phyloP scores from a whole-genome alignment of 1,140 invertebrate species.

The Agraylea sexmaculata region DNA sequence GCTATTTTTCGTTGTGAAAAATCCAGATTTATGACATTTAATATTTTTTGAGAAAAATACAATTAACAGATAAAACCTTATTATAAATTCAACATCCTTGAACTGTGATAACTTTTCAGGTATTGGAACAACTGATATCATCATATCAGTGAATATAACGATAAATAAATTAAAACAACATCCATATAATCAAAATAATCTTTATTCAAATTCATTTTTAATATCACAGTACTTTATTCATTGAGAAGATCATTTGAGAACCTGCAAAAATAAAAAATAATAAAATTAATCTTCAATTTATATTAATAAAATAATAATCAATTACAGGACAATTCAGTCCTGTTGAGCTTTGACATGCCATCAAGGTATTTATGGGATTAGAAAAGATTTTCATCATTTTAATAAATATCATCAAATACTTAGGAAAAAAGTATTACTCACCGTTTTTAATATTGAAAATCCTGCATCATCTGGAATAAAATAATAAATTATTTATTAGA shows the following conservation, averaged over 20 bases:
- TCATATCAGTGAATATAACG: not conserved
- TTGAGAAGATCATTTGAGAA: not conserved
- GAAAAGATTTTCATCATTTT: too few species aligned
- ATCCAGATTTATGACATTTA: too few species aligned
- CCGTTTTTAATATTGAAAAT: not conserved
- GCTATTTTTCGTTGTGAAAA: too few species aligned
- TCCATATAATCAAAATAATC: not conserved
- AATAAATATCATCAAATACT: not conserved
- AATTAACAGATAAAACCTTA: too few species aligned
- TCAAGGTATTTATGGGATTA: too few species aligned
- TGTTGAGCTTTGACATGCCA: slow-evolving; percentile 1
- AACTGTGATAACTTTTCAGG: too few species aligned
- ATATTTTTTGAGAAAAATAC: too few species aligned
- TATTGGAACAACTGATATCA: too few species aligned
- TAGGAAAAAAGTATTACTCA: not conserved
- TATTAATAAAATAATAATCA: not conserved
- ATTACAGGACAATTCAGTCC: not conserved
- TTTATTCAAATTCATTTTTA: not conserved
- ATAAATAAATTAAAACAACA: not conserved
- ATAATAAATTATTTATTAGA: not conserved
- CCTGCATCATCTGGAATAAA: not conserved
- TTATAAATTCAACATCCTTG: too few species aligned
- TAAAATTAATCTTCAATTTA: not conserved
- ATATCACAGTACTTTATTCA: not conserved
- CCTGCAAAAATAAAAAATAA: not conserved